Evolutionary conservation across 2,797 vertebrate species (phyloP).

Genomic region (Coccyzus lansbergi): DNA sequence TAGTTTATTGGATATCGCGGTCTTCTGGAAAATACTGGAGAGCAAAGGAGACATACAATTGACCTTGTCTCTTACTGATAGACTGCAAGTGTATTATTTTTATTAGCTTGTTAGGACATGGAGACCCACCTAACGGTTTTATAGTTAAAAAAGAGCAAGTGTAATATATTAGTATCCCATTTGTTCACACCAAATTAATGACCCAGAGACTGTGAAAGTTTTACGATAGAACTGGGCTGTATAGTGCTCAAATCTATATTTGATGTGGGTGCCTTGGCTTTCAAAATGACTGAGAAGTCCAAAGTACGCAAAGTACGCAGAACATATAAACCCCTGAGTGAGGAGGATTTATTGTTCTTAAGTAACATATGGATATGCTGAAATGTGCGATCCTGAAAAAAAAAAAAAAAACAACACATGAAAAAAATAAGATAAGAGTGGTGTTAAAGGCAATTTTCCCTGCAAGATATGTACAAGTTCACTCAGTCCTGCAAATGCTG

Average conservation of each 20-base stretch:
- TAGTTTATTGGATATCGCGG: background rate
- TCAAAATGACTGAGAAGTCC: background rate
- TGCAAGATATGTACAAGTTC: background rate
- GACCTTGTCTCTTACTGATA: conserved; percentile 22
- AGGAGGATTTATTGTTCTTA: conserved; percentile 1
- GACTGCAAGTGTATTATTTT: conserved; percentile 32
- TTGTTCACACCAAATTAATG: conserved; percentile 38
- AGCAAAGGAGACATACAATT: background rate
- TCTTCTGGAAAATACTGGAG: background rate
- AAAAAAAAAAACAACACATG: background rate
- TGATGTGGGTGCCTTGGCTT: background rate
- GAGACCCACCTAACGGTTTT: conserved; percentile 18
- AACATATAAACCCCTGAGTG: background rate
- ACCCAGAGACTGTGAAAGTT: background rate
- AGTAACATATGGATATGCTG: background rate
- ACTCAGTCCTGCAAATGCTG: background rate
- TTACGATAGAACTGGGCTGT: conserved; percentile 1
- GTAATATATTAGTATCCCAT: conserved; percentile 29
- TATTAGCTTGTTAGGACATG: conserved; percentile 31
- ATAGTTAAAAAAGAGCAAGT: background rate
- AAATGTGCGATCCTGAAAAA: conserved; percentile 17
- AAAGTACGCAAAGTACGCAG: background rate
- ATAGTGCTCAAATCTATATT: background rate
- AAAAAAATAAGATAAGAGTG: background rate
- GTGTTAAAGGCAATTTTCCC: conserved; percentile 10